Percentiles rank a stretch among this genome's conserved stretches.
Conservation (phyloP, 2,888 invertebrate species). For the Orchesella flavescens region DNA sequence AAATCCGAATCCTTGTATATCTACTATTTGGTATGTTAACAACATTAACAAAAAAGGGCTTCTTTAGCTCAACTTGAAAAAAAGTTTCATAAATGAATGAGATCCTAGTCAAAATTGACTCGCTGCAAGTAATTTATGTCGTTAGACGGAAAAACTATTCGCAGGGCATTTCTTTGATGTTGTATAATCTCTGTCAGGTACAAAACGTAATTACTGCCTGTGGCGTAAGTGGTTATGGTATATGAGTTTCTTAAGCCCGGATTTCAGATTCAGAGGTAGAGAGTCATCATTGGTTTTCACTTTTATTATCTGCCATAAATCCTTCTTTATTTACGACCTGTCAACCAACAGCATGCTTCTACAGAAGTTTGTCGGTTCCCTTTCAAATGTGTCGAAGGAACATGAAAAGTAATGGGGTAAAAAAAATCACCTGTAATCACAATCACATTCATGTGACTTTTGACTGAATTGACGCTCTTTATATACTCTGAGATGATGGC, state of each 20-base stretch:
- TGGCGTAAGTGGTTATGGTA: conserved; percentile 27
- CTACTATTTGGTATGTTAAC: too few relatives aligned
- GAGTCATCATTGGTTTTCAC: conserved; percentile 35
- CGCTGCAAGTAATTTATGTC: too few relatives aligned
- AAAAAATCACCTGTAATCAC: neutral
- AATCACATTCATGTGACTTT: too few relatives aligned
- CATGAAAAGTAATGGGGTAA: neutral
- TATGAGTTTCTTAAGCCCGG: neutral
- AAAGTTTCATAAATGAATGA: too few relatives aligned
- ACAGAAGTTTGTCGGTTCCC: too few relatives aligned
- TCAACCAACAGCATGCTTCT: conserved; percentile 6
- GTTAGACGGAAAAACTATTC: too few relatives aligned
- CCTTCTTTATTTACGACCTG: conserved; percentile 37
- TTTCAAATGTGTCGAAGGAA: neutral
- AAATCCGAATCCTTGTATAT: too few relatives aligned
- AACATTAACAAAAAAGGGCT: too few relatives aligned
- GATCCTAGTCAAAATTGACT: neutral
- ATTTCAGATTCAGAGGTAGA: neutral
- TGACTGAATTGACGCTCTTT: too few relatives aligned
- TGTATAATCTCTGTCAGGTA: neutral
- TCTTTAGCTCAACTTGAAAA: too few relatives aligned
- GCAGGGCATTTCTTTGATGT: neutral
- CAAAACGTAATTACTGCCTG: conserved; percentile 31
- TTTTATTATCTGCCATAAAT: conserved; percentile 51
- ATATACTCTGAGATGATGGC: neutral